Evolutionary conservation across 2,888 invertebrate genomes (phyloP), one percentile per base, ranked within the genome.

Genomic region (Gastrophysa polygoni): DNA sequence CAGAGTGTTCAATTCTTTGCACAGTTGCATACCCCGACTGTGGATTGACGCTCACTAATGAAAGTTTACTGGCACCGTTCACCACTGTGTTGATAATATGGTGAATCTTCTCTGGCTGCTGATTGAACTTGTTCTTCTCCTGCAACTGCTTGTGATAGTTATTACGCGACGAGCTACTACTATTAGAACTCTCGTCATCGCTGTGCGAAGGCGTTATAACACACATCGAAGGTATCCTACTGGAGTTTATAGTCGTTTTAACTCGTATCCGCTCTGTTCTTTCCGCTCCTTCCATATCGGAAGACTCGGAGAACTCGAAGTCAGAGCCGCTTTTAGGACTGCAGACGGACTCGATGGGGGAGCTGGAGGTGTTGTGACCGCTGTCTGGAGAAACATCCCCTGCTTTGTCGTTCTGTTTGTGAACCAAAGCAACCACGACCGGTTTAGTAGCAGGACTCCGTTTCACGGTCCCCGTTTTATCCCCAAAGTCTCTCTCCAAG

Each of bases 151-250:
- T 59, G 29, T 63, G 44, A 58, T 63, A 59, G 56, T 71, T 69
- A 21, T 74, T 73, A 21, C 69, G 63, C 2, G 71, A 72, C 5
- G 70, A 71, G 52, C 68, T 72, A 50, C 68, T 66, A 64, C 77
- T 83, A 74, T 73, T 80, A 63, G 87, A 85, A 68, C 88, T 89
- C 79, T 95, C 95, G 74, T 95, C 95, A 72, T 95, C 95, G 67
- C 93, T 94, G 64, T 91, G 91, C 0, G 90, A 89, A 3, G 95
- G 94, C 14, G 95, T 95, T 52, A 95, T 93, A 1, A 93, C 93
- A 80, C 95, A 95, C 90, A 95, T 92, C 4, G 95, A 94, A 1
- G 95, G 95, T 76, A 95, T 95, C 71, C 95, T 86, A 71, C 92
- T 92, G 55, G 92, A 91, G 75, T 91, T 93, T 46, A 95, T 92